Base-by-base conservation (phyloP, 2,113 vertebrate genomes). In the Okapia johnstoni region DNA sequence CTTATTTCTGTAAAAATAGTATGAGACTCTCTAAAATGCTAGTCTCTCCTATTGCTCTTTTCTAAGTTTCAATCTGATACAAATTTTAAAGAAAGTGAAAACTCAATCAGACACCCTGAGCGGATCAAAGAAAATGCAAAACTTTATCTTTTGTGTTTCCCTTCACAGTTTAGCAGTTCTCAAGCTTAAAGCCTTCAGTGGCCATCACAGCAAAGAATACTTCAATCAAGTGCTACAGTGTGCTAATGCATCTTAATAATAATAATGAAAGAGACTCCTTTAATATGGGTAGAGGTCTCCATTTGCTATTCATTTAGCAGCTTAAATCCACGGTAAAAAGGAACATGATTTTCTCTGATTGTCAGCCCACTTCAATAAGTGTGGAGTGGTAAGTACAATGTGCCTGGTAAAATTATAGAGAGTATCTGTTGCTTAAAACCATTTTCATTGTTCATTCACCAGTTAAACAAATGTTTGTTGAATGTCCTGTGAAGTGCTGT, bases 51-150 rank as follows among this genome's bases (percentile, higher is more conserved):
- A 46, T 58, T 96, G 9, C 0, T 93, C 96, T 98, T 95, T 95
- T 66, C 73, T 92, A 85, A 95, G 95, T 90, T 79, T 94, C 94
- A 85, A 95, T 93, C 90, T 86, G 94, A 95, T 77, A 88, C 9
- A 15, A 81, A 96, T 92, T 92, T 50, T 43, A 61, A 58, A 97
- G 23, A 92, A 58, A 85, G 70, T 87, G 93, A 97, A 96, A 96
- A 28, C 21, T 43, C 79, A 5, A 0, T 88, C 94, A 97, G 96
- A 81, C 70, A 90, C 89, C 84, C 93, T 85, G 96, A 88, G 85
- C 43, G 89, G 97, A 98, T 98, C 94, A 98, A 98, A 98, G 88
- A 60, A 61, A 91, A 96, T 3, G 15, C 57, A 96, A 93, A 55
- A 70, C 76, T 98, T 97, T 54, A n/a, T 97, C 93, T 92, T 95